These are phyloP conservation scores for Mimas tiliae DNA, from an alignment of 2,888 invertebrate genomes.

Conservation along the genomic window DNA sequence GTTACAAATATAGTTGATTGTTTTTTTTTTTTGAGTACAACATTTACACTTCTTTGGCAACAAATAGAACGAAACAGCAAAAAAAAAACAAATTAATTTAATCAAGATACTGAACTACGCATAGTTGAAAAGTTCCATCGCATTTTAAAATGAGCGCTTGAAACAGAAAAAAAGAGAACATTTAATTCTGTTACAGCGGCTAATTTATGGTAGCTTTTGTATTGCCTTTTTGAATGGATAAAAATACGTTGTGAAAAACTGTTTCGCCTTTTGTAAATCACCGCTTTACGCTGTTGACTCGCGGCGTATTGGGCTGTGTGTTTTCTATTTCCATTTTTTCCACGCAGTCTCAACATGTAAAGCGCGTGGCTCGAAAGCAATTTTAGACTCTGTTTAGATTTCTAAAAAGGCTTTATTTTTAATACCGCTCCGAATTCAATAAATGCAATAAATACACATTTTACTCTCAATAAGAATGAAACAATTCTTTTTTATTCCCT, in stretches of 20 bases:
- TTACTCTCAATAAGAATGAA: too few relatives aligned
- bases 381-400: too few relatives aligned
- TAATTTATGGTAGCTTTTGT: slow-evolving; percentile 36
- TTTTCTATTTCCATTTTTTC: slow-evolving; percentile 1
- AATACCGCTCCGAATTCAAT: too few relatives aligned
- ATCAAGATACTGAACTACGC: slow-evolving; percentile 7
- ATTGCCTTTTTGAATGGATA: slow-evolving; percentile 32
- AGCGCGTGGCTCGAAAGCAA: neutral
- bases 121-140: slow-evolving; percentile 5
- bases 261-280: slow-evolving; percentile 26
- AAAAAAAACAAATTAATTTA: neutral
- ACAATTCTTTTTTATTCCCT: too few relatives aligned
- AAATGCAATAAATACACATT: too few relatives aligned
- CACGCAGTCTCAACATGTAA: neutral
- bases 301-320: neutral
- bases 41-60: too few relatives aligned
- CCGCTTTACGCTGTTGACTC: slow-evolving; percentile 32
- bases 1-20: too few relatives aligned
- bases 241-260: slow-evolving; percentile 38
- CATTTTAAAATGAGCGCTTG: slow-evolving; percentile 17
- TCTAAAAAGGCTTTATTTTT: too few relatives aligned
- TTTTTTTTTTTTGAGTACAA: too few relatives aligned
- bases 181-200: slow-evolving; percentile 32
- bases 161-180: slow-evolving; percentile 32
- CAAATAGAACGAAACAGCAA: neutral